Percentiles rank a stretch among this genome's conserved stretches.
Evolutionary conservation across 2,888 invertebrate genomes (phyloP).

Genomic region (Pyralis farinalis): DNA sequence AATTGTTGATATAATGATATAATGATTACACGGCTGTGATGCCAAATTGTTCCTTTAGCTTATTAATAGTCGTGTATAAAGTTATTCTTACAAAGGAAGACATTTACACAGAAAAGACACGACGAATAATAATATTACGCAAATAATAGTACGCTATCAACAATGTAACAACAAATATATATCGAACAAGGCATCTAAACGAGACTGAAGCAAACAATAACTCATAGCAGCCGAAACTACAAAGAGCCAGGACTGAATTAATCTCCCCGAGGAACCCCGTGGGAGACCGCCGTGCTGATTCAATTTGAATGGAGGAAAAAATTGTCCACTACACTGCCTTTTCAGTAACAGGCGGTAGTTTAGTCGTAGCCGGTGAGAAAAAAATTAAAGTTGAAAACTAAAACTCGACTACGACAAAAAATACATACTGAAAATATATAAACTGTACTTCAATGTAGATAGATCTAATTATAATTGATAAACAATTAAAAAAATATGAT

Average conservation of each 20-base stretch:
- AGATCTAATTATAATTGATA: too few relatives aligned
- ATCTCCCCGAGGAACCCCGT: constrained; percentile 21
- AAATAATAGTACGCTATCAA: constrained; percentile 3
- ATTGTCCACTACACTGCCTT: background rate
- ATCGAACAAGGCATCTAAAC: background rate
- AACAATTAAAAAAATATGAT: too few relatives aligned
- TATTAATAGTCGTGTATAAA: too few relatives aligned
- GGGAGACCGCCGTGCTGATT: constrained; percentile 37
- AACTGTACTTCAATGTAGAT: too few relatives aligned
- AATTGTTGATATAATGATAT: too few relatives aligned
- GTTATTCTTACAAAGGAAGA: background rate
- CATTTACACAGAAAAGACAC: background rate
- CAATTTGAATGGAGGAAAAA: constrained; percentile 52
- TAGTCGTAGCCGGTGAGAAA: background rate
- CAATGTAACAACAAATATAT: background rate
- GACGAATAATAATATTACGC: background rate
- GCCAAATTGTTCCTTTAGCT: too few relatives aligned
- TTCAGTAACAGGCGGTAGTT: background rate
- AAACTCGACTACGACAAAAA: too few relatives aligned
- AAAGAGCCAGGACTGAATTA: background rate
- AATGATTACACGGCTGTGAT: too few relatives aligned
- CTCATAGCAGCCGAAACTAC: constrained; percentile 30
- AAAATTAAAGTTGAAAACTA: constrained; percentile 1
- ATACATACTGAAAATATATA: too few relatives aligned
- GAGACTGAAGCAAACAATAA: constrained; percentile 26